Percentiles rank a stretch among this genome's conserved stretches.
These are phyloP conservation scores for Cichlasoma orientale DNA, from an alignment of 2,797 vertebrate species.

Conservation along the genomic window DNA sequence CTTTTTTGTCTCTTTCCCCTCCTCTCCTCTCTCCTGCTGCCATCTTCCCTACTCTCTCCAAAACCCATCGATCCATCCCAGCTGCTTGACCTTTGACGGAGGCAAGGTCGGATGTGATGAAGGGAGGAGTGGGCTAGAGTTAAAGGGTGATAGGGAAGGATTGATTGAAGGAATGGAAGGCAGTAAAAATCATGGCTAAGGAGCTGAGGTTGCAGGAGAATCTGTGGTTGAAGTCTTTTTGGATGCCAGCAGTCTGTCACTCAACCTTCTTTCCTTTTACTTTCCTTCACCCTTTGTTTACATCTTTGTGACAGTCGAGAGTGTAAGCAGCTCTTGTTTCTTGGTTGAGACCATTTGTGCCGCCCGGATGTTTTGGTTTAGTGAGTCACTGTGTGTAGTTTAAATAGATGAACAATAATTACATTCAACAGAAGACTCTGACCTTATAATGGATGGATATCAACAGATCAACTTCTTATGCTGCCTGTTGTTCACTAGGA, in stretches of 20 bases:
- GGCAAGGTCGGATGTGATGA: conserved; percentile 45
- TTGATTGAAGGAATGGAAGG: background rate
- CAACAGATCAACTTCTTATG: background rate
- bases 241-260: background rate
- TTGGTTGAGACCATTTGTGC: background rate
- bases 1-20: conserved; percentile 10
- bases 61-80: conserved; percentile 57
- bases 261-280: background rate
- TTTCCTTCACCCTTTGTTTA: background rate
- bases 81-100: conserved; percentile 66
- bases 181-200: background rate
- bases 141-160: background rate
- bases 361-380: background rate
- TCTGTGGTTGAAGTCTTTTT: background rate
- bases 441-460: background rate
- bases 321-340: background rate
- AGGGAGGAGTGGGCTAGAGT: background rate
- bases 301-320: background rate
- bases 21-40: background rate
- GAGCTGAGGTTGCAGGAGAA: background rate
- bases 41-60: conserved; percentile 19
- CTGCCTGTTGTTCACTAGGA: background rate
- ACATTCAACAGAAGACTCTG: background rate
- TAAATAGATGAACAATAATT: background rate
- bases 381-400: background rate